Percentiles rank a stretch among this genome's conserved stretches.
phyloP scores from a whole-genome alignment of 1,140 invertebrate genomes.

The Orchestia grillus region DNA sequence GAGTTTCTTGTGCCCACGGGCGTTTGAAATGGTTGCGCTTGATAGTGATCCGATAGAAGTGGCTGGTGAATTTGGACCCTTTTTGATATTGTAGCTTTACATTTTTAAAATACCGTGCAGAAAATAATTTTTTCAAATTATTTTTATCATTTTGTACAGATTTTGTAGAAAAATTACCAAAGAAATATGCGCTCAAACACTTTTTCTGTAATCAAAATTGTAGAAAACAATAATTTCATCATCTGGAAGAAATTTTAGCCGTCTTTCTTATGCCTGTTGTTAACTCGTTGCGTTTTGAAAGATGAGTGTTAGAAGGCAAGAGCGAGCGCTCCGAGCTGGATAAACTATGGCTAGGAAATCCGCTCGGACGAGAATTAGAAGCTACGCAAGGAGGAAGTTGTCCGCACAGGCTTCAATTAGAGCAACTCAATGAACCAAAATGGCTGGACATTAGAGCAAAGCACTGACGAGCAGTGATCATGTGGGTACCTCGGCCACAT shows the following conservation, averaged over 20 bases:
- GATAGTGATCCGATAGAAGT: background rate
- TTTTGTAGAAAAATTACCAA: background rate
- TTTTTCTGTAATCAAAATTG: background rate
- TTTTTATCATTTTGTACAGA: background rate
- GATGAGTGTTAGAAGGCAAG: background rate
- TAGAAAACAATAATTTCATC: background rate
- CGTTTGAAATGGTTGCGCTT: background rate
- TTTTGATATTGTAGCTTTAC: background rate
- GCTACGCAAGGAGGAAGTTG: conserved; percentile 46
- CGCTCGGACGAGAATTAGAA: background rate
- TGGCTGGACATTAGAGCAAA: conserved; percentile 55
- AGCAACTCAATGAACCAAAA: conserved; percentile 54
- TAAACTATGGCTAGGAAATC: conserved; percentile 2
- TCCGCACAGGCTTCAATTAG: conserved; percentile 46
- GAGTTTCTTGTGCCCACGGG: background rate
- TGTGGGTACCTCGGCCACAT: conserved; percentile 51
- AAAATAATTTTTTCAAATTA: background rate
- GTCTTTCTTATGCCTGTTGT: background rate
- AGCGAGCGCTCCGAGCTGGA: background rate
- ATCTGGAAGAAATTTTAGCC: background rate
- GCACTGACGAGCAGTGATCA: conserved; percentile 49
- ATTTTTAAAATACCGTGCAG: background rate
- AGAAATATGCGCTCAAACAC: background rate
- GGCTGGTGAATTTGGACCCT: background rate
- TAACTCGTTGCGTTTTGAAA: background rate